phyloP scores from a whole-genome alignment of 2,797 vertebrate genomes.

The Notolabrus celidotus region DNA sequence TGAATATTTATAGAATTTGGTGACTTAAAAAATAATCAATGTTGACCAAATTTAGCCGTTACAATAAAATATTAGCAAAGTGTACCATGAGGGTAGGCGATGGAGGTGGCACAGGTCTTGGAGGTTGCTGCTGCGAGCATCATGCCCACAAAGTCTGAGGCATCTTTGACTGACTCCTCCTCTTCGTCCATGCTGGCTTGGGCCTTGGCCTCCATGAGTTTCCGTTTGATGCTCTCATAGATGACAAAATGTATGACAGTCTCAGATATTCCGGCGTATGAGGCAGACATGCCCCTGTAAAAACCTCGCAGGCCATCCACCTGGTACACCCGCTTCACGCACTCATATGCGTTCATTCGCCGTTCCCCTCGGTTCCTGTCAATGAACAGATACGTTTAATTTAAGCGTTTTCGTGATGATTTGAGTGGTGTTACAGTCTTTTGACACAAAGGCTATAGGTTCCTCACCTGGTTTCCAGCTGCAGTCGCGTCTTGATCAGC shows the following conservation, averaged over 20 bases:
- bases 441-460: constrained; percentile 45
- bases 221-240: constrained; percentile 98
- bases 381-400: not conserved
- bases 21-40: too few relatives aligned
- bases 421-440: too few relatives aligned
- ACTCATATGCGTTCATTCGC: constrained; percentile 94
- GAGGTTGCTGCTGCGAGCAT: constrained; percentile 99
- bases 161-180: constrained; percentile 91
- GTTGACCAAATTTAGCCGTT: too few relatives aligned
- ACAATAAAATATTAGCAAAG: not conserved
- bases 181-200: constrained; percentile 89
- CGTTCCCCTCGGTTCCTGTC: constrained; percentile 92
- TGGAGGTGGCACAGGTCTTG: constrained; percentile 96
- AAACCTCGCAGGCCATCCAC: constrained; percentile 94
- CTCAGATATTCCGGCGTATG: constrained; percentile 98
- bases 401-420: not conserved
- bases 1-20: too few relatives aligned
- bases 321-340: constrained; percentile 92
- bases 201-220: constrained; percentile 89
- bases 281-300: constrained; percentile 98
- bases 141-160: constrained; percentile 96
- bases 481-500: constrained; percentile 98
- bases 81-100: constrained; percentile 89
- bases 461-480: constrained; percentile 94
- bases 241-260: constrained; percentile 99